Conservation (phyloP, 2,113 vertebrate genomes). For the Columbina picui region DNA sequence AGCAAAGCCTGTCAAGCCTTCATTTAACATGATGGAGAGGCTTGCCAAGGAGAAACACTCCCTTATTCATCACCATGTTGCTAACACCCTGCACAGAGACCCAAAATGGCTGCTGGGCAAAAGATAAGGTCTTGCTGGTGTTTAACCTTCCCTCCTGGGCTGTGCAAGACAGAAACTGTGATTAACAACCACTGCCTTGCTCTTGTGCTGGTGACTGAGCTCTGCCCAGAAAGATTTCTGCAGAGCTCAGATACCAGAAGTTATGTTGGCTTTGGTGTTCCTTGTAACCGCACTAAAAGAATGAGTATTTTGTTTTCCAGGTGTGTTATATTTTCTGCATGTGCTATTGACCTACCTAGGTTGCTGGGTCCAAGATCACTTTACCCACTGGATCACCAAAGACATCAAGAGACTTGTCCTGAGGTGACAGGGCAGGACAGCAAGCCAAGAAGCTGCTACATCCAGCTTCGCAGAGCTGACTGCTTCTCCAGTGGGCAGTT, state of each 20-base stretch:
- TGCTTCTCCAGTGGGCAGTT: background rate
- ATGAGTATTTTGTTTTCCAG: background rate
- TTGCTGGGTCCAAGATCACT: background rate
- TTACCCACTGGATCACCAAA: background rate
- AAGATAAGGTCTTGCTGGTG: background rate
- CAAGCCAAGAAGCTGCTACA: background rate
- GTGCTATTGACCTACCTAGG: background rate
- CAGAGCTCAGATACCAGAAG: background rate
- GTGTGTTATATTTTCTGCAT: background rate
- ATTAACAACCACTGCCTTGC: background rate
- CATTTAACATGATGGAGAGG: conserved; percentile 48
- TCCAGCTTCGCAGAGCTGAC: too few species aligned
- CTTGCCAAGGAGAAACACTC: conserved; percentile 19
- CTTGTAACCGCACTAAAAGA: background rate
- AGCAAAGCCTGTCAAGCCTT: conserved; percentile 14
- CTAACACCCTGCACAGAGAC: background rate
- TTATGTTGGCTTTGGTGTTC: background rate
- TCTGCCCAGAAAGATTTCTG: background rate
- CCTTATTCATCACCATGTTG: conserved; percentile 27
- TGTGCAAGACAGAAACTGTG: background rate
- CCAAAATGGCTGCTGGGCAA: background rate
- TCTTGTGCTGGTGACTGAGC: background rate
- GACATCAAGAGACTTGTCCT: background rate
- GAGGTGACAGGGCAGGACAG: background rate
- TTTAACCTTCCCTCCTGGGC: conserved; percentile 15